Conservation (phyloP, 2,113 vertebrate genomes). For the Cheilinus undulatus region DNA sequence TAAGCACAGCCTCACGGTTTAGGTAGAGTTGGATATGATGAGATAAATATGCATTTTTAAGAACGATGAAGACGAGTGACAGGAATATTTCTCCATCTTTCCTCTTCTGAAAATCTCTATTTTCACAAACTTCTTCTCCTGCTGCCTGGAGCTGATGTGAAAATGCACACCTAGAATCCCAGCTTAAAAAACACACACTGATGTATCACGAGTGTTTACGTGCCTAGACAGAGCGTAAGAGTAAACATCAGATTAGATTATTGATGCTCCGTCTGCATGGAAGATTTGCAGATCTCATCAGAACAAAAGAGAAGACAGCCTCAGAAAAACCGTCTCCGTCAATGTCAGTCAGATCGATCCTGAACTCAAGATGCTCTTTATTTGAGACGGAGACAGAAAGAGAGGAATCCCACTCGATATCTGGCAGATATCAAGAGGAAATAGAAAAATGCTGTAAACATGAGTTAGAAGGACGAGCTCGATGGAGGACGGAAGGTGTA, state of each 20-base stretch:
- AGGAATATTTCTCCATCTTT: too few relatives aligned
- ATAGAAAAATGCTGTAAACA: not conserved
- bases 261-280: not conserved
- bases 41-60: not conserved
- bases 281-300: not conserved
- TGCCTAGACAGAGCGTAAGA: too few relatives aligned
- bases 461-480: not conserved
- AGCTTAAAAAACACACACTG: too few relatives aligned
- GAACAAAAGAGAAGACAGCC: not conserved
- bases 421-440: not conserved
- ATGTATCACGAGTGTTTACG: too few relatives aligned
- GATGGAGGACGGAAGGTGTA: not conserved
- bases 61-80: not conserved
- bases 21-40: not conserved
- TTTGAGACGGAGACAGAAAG: not conserved
- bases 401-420: not conserved
- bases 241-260: not conserved
- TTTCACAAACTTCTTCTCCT: too few relatives aligned
- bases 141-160: too few relatives aligned
- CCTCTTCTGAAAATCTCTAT: too few relatives aligned
- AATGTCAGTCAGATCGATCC: not conserved
- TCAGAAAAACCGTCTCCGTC: not conserved
- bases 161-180: too few relatives aligned
- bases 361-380: not conserved
- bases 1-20: slow-evolving; percentile 14